Base-by-base conservation (phyloP, 1,140 invertebrate genomes). In the Rhagoletis pomonella region DNA sequence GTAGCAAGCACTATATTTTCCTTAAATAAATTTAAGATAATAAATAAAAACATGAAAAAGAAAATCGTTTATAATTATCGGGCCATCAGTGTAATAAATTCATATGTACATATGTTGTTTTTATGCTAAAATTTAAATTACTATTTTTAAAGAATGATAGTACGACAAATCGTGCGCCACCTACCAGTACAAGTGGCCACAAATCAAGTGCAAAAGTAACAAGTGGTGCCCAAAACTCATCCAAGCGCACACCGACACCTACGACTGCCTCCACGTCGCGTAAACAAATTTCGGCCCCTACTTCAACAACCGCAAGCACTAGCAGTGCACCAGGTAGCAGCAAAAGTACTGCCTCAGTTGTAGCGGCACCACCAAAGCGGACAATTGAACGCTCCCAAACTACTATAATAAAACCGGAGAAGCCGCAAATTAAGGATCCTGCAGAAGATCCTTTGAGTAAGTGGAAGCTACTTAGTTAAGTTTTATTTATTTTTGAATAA, bases 361-460 rank as follows among this genome's bases (percentile, higher is more conserved):
- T 29, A 29, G 29, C 60, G 4, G 60, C 50, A 50, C 50, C 60
- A 29, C n/a, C n/a, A 10, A 67, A 64, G n/a, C 5, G n/a, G 12
- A 86, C 50, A 42, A 12, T 86, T 55, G 65, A 86, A 19, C 87
- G 73, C 10, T 73, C 85, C 4, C 88, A 73, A 4, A 62, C 77
- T 14, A 88, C 88, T 6, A 88, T 88, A 47, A 59, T 88, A 44
- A 88, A 85, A 44, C 88, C 88, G 1, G 88, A 88, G 47, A 88
- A 88, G 62, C 85, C 69, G 50, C 62, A 84, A 10, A 69, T 59
- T 19, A 88, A 87, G 44, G 88, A 88, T 87, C 88, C 88, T 44
- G 62, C 65, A 10, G 62, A 88, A 44, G 88, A 88, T 87, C 88
- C 88, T n/a, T 42, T 88, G 67, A 85, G 88, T 88, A 85, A 85